phyloP scores from a whole-genome alignment of 2,113 vertebrate species.

The Mellivora capensis region DNA sequence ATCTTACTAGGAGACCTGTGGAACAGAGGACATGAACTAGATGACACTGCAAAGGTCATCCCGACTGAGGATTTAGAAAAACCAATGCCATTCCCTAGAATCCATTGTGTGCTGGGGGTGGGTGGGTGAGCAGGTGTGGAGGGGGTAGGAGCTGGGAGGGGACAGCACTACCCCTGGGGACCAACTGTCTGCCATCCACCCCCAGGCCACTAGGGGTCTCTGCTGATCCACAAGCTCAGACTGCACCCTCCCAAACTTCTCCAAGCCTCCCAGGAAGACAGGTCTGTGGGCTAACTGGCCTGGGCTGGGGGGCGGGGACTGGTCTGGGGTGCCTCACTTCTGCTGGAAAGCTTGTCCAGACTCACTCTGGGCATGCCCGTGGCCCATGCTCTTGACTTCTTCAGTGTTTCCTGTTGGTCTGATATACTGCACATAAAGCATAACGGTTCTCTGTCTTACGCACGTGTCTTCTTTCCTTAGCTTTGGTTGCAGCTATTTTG shows the following conservation, averaged over 20 bases:
- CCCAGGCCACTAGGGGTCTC: conserved; percentile 78
- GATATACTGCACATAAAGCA: not conserved
- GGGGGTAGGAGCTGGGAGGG: not conserved
- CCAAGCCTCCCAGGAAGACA: not conserved
- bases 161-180: not conserved
- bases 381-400: not conserved
- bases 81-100: not conserved
- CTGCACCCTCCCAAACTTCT: not conserved
- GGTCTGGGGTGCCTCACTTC: not conserved
- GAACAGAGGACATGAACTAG: not conserved
- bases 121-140: not conserved
- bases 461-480: not conserved
- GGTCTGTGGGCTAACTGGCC: not conserved
- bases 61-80: not conserved
- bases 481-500: not conserved
- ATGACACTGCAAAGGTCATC: not conserved
- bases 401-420: not conserved
- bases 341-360: not conserved
- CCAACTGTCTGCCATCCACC: not conserved
- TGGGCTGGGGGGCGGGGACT: not conserved
- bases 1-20: not conserved
- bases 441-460: not conserved
- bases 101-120: not conserved
- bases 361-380: not conserved
- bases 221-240: conserved; percentile 48